phyloP scores from a whole-genome alignment of 2,113 vertebrate species.

The Pangasianodon hypophthalmus region DNA sequence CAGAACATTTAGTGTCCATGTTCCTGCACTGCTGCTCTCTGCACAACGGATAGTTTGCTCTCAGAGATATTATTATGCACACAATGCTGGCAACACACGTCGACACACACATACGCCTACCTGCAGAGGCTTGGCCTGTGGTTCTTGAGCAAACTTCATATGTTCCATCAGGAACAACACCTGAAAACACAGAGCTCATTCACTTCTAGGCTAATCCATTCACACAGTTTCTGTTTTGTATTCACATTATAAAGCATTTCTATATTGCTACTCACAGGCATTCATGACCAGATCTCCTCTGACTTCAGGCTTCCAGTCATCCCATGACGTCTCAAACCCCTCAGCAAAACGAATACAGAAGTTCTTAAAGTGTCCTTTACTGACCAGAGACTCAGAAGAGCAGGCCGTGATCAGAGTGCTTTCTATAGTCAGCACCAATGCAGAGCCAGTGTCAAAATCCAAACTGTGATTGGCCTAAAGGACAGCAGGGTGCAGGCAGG shows the following conservation, averaged over 20 bases:
- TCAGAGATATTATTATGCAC: constrained; percentile 75
- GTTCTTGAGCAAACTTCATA: constrained; percentile 98
- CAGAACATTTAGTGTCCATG: constrained; percentile 94
- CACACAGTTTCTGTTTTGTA: background rate
- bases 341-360: constrained; percentile 98
- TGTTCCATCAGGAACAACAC: constrained; percentile 96
- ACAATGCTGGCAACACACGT: background rate
- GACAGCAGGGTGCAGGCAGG: background rate
- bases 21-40: constrained; percentile 97
- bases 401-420: constrained; percentile 98
- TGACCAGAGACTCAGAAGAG: constrained; percentile 96
- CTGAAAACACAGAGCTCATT: constrained; percentile 64
- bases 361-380: constrained; percentile 99
- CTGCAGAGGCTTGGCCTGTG: constrained; percentile 91
- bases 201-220: background rate
- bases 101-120: constrained; percentile 61
- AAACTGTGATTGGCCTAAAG: constrained; percentile 87
- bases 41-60: constrained; percentile 45
- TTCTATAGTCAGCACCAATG: constrained; percentile 96
- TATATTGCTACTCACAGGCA: constrained; percentile 83
- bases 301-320: constrained; percentile 97
- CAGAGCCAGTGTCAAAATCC: constrained; percentile 93
- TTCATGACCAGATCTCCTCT: constrained; percentile 94
- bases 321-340: constrained; percentile 97
- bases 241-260: background rate